These are phyloP conservation scores for Gymnothorax reevesii DNA, from an alignment of 2,797 vertebrate species.

Conservation along the genomic window DNA sequence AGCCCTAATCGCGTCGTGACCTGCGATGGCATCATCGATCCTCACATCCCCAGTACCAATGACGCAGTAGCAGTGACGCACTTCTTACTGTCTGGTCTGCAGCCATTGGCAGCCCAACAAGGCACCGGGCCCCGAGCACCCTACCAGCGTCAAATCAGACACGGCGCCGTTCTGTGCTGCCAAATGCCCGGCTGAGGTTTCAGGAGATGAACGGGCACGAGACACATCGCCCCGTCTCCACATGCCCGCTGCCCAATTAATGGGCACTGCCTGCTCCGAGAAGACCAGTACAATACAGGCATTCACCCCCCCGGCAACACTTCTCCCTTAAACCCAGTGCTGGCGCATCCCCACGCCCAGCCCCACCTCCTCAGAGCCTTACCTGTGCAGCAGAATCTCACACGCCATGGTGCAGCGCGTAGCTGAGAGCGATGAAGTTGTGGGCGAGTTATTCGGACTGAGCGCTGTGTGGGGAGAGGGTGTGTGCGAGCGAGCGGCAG, in stretches of 20 bases:
- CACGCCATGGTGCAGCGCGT: slow-evolving; percentile 67
- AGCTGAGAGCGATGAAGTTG: slow-evolving; percentile 28
- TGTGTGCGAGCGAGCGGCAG: slow-evolving; percentile 66
- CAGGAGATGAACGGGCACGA: neutral
- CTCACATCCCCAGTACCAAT: too few species aligned
- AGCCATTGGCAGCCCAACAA: neutral
- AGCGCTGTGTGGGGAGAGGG: slow-evolving; percentile 70
- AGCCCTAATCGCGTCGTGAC: too few species aligned
- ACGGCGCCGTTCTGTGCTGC: neutral
- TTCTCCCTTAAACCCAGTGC: neutral
- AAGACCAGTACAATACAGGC: neutral
- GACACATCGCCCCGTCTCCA: neutral
- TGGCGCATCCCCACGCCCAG: neutral
- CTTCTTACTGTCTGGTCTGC: neutral
- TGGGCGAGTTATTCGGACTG: slow-evolving; percentile 71
- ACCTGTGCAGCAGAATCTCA: slow-evolving; percentile 74
- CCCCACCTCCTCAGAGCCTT: slow-evolving; percentile 40
- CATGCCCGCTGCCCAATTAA: neutral
- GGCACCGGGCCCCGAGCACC: neutral
- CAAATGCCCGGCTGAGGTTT: neutral
- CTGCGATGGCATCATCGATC: too few species aligned
- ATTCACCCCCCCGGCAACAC: neutral
- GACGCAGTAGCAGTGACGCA: neutral
- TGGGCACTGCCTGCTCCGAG: neutral
- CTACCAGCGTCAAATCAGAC: neutral